Conservation (phyloP, 2,113 vertebrate species). For the Mustela lutreola region DNA sequence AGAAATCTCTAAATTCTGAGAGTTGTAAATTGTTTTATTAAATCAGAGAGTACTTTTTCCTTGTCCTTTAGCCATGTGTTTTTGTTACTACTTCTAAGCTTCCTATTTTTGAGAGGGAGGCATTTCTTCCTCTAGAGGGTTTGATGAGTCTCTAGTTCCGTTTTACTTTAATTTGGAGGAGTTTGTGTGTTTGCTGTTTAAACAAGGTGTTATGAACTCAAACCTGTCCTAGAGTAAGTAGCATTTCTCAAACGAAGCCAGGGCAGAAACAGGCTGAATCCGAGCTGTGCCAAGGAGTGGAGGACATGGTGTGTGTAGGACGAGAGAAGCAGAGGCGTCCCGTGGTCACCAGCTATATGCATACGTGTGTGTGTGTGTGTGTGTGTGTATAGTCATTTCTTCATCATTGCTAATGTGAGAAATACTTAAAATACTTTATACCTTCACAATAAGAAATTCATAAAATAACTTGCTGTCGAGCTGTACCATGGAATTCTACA, state of each 20-base stretch:
- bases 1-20: not conserved
- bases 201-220: not conserved
- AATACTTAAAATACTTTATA: not conserved
- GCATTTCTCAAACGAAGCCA: not conserved
- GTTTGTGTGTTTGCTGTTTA: not conserved
- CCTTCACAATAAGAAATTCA: not conserved
- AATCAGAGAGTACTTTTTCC: not conserved
- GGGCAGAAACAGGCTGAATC: not conserved
- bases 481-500: not conserved
- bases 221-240: not conserved
- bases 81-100: not conserved
- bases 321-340: accelerated
- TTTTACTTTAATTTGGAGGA: not conserved
- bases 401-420: not conserved
- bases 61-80: too few relatives aligned
- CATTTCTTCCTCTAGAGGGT: not conserved
- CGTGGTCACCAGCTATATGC: accelerated
- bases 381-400: not conserved
- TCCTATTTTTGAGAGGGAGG: not conserved
- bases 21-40: not conserved
- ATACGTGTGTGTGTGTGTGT: not conserved
- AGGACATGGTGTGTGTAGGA: accelerated
- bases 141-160: not conserved
- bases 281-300: accelerated
- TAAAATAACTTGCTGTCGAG: not conserved